A percentile compares a stretch with the other conserved stretches of the same genome.
These are phyloP conservation scores for Physocephala rufipes DNA, from an alignment of 2,888 invertebrate species.

Conservation along the genomic window DNA sequence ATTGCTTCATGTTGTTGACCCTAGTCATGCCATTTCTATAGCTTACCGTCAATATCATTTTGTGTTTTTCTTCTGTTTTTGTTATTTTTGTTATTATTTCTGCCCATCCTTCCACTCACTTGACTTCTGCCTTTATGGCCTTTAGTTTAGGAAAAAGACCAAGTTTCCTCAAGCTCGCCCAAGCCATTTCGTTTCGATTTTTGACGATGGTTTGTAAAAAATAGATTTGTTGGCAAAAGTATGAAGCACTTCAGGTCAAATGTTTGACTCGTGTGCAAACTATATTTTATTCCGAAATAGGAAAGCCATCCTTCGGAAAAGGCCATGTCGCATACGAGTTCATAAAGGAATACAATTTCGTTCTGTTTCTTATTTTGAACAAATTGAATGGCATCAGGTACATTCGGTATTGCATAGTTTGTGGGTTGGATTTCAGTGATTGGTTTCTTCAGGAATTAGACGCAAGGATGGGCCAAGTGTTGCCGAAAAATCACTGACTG, in stretches of 20 bases:
- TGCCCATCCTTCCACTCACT: not conserved
- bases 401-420: too few species aligned
- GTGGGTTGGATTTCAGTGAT: too few species aligned
- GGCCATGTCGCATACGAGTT: too few species aligned
- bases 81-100: conserved; percentile 7
- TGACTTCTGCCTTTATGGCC: not conserved
- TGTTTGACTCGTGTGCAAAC: too few species aligned
- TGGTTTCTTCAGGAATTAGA: too few species aligned
- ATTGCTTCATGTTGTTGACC: conserved; percentile 13
- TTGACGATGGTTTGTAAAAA: not conserved
- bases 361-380: not conserved
- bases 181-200: not conserved
- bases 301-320: too few species aligned
- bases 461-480: too few species aligned
- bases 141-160: conserved; percentile 10
- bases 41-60: not conserved
- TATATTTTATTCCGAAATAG: too few species aligned
- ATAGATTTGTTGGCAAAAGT: conserved; percentile 19
- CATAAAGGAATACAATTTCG: not conserved
- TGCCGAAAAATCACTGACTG: too few species aligned
- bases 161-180: conserved; percentile 21
- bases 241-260: not conserved
- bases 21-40: not conserved
- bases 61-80: conserved; percentile 20
- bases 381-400: not conserved